Percentiles rank a stretch among this genome's conserved stretches.
These are phyloP conservation scores for Aphelinus certus DNA, from an alignment of 1,140 invertebrate species.

Conservation along the genomic window DNA sequence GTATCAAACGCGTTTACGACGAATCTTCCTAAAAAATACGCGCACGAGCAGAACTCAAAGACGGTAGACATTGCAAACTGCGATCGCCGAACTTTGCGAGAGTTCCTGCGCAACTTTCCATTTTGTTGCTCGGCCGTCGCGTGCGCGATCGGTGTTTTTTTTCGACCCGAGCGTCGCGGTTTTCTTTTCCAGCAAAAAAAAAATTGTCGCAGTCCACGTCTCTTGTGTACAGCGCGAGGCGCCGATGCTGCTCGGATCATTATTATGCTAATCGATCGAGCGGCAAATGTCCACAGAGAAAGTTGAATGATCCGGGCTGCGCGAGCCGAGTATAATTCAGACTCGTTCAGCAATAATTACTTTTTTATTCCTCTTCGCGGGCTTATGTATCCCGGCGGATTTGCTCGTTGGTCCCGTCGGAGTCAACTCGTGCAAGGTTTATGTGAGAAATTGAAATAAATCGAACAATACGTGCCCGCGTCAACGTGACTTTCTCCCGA, in stretches of 20 bases:
- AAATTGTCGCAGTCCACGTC: slow-evolving; percentile 20
- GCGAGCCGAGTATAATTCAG: slow-evolving; percentile 25
- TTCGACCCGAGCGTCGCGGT: neutral
- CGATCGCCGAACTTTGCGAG: no score
- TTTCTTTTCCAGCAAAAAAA: neutral
- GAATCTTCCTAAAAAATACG: no score
- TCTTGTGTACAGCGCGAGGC: neutral
- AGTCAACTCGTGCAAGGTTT: no score
- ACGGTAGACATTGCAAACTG: no score
- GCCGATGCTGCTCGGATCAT: neutral
- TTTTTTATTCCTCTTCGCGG: neutral
- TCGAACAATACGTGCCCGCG: no score
- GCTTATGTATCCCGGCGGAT: no score
- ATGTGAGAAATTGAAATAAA: no score
- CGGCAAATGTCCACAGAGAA: slow-evolving; percentile 36
- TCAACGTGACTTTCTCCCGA: no score
- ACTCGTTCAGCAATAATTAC: slow-evolving; percentile 37
- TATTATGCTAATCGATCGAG: slow-evolving; percentile 41
- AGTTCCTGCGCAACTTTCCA: neutral
- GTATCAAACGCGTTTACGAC: no score
- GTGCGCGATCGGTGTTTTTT: neutral
- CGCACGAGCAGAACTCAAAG: no score
- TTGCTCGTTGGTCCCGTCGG: no score
- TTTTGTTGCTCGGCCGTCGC: slow-evolving; percentile 12
- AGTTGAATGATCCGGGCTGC: slow-evolving; percentile 24